Evolutionary conservation across 2,888 invertebrate species (phyloP).

Genomic region (Phytoseiulus persimilis): DNA sequence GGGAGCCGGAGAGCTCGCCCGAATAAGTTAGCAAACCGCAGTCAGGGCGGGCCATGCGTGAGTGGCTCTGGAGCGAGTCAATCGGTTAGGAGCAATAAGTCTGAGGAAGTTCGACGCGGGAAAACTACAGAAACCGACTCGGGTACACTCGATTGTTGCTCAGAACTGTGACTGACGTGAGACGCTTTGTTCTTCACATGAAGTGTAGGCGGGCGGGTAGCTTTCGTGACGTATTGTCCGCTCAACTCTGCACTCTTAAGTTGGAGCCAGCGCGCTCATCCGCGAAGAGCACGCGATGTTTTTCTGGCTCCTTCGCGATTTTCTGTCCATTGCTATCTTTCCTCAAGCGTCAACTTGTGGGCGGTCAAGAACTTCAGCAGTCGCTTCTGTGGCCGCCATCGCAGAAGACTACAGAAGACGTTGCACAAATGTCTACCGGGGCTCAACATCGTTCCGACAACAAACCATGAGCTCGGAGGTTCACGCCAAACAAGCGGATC

Average conservation of each 20-base stretch:
- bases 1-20: background rate
- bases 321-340: background rate
- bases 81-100: background rate
- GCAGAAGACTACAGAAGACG: background rate
- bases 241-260: conserved; percentile 5
- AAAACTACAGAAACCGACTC: background rate
- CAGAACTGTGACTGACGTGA: background rate
- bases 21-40: background rate
- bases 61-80: background rate
- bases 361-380: background rate
- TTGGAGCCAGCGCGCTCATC: background rate
- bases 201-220: background rate
- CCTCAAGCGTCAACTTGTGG: conserved; percentile 5
- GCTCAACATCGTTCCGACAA: too few species aligned
- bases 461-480: too few species aligned
- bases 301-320: conserved; percentile 5
- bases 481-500: too few species aligned
- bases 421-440: background rate
- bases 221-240: background rate
- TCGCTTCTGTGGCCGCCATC: background rate
- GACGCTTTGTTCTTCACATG: background rate
- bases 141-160: conserved; percentile 5
- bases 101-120: background rate
- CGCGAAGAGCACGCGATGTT: conserved; percentile 5
- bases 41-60: background rate